Evolutionary conservation across 53 echinoderm and acorn worm genomes (phyloP), one percentile per base, ranked within the genome.

Genomic region (Holothuria scabra): DNA sequence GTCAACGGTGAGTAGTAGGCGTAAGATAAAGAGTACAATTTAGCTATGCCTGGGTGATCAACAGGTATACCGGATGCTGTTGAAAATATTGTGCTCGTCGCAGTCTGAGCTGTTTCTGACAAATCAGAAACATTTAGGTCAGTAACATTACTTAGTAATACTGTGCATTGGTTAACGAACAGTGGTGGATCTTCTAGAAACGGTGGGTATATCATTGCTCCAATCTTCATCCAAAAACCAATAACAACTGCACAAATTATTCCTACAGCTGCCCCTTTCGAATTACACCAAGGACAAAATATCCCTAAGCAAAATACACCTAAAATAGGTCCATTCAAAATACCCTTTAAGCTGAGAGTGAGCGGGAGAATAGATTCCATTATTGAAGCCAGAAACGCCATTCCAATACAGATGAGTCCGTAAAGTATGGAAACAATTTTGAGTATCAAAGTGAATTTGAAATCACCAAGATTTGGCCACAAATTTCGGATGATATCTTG

Each of bases 1-100:
- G 83, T 87, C 20, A 76, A 59, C 14, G 90, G 87, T 14, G 76
- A 72, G 67, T 93, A 93, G 84, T 88, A 93, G 9, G 87, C 61
- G 65, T 93, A 88, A 2, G 93, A 93, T 56, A 90, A 44, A 1
- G 85, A 28, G 60, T 93, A 90, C 9, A 93, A 33, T 0, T 66
- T 72, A 33, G 88, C 88, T 29, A 93, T 84, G 22, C 79, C 66
- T 19, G 93, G 86, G 12, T 80, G 14, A 8, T 48, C 49, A 12
- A 72, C 26, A 5, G 26, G 41, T 5, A 41, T 28, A 14, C 31
- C 66, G 32, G 25, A 3, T 22, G 12, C 23, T 2, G 9, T 18
- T 9, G 28, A 9, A 18, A 18, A 52, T 14, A 52, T 18, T 16
- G 52, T 52, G 16, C 16, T 52, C 1, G 52, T 4, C 18, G 52